These are phyloP conservation scores for Falco cherrug DNA, from an alignment of 2,797 vertebrate genomes.

Conservation along the genomic window DNA sequence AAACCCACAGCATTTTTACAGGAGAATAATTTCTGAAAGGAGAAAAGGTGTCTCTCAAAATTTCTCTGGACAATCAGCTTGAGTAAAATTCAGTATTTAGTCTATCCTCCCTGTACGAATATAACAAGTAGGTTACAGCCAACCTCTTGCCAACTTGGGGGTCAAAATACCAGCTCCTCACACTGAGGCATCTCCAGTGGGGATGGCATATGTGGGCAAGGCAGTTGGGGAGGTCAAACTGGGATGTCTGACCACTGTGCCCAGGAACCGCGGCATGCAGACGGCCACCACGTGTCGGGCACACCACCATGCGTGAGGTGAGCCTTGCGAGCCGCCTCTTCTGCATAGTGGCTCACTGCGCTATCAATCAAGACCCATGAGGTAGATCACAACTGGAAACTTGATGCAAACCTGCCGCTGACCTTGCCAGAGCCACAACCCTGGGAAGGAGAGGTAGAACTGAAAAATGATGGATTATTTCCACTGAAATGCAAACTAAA, in stretches of 20 bases:
- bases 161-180: constrained; percentile 15
- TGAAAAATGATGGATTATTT: not conserved
- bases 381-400: not conserved
- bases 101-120: not conserved
- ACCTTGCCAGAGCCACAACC: not conserved
- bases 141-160: not conserved
- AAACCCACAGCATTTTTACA: not conserved
- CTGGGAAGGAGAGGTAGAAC: not conserved
- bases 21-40: not conserved
- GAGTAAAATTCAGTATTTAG: not conserved
- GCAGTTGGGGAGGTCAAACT: not conserved
- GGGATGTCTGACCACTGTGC: not conserved
- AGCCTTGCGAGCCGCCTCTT: not conserved
- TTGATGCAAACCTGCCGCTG: not conserved
- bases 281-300: not conserved
- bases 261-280: not conserved
- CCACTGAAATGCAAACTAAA: not conserved
- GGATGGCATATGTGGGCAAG: not conserved
- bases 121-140: not conserved
- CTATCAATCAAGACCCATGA: constrained; percentile 11
- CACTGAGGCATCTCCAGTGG: not conserved
- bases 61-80: not conserved
- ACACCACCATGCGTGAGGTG: not conserved
- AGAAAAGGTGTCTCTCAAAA: not conserved
- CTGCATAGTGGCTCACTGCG: not conserved